Evolutionary conservation across 2,888 invertebrate genomes (phyloP), one percentile per base, ranked within the genome.

Genomic region (Trilocha varians): DNA sequence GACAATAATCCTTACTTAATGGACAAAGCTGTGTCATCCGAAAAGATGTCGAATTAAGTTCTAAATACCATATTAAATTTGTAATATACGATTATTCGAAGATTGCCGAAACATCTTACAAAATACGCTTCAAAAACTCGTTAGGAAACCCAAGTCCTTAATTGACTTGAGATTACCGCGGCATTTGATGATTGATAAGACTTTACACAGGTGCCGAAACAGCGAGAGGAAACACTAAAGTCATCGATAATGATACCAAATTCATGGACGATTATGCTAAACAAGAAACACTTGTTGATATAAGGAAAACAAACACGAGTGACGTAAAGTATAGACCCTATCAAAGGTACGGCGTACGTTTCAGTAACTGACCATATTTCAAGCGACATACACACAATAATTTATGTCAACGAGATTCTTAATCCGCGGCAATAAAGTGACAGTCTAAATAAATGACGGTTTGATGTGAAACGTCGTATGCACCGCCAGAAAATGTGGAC

Each of bases 341-440:
- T 41, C 48, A 45, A 40, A 43, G 50, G 48, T 40, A 44, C 44
- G 45, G 13, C 13, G 5, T 32, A 6, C 15, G 41, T 59, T 64
- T 59, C 53, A 59, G 61, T 64, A 53, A 57, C 56, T 49, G 57
- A 47, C 52, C 48, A 61, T 67, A 71, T 64, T 63, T 69, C 57
- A 68, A 63, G 55, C 53, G 57, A 55, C 60, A 52, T 61, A 65
- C 62, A 59, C 55, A 56, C 65, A 67, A 74, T 76, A 74, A 76
- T 73, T 74, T 70, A 78, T 73, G 70, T 78, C 77, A 74, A 70
- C 72, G 61, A 73, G 75, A 73, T 72, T 76, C 70, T 73, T 74
- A 78, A 78, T 78, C 73, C 71, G 62, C 65, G 57, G 72, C 70
- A 65, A 66, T 75, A 72, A 68, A 73, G 62, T 72, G 69, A 66